A percentile compares a stretch with the other conserved stretches of the same genome.
Evolutionary conservation across 2,888 invertebrate species (phyloP).

Genomic region (Orthonychiurus folsomi): DNA sequence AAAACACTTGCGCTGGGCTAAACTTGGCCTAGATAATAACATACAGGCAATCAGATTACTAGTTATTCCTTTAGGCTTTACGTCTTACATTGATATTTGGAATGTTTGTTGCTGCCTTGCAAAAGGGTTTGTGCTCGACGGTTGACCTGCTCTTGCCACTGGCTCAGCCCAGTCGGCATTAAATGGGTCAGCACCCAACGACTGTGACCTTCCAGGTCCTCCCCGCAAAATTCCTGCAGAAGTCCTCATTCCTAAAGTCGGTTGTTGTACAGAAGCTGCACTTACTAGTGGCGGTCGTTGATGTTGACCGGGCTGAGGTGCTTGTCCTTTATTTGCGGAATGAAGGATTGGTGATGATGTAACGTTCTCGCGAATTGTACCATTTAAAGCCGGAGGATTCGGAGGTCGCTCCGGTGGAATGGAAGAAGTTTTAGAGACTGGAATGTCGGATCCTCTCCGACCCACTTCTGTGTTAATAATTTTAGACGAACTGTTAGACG

Average conservation of each 20-base stretch:
- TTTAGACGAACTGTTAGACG: neutral
- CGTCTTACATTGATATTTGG: conserved; percentile 39
- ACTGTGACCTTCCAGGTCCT: conserved; percentile 37
- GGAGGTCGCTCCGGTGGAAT: neutral
- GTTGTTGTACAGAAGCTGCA: conserved; percentile 23
- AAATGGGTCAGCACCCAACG: conserved; percentile 58
- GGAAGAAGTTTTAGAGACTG: neutral
- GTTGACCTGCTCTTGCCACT: conserved; percentile 46
- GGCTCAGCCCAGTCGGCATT: conserved; percentile 74
- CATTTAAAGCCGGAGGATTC: neutral
- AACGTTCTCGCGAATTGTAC: neutral
- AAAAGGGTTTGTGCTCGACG: conserved; percentile 38
- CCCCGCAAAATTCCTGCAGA: conserved; percentile 31
- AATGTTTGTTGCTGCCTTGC: conserved; percentile 39
- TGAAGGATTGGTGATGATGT: conserved; percentile 2
- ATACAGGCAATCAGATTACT: no score
- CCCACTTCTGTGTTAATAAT: neutral
- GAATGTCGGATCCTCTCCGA: neutral
- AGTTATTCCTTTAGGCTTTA: no score
- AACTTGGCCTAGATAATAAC: no score
- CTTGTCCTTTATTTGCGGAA: neutral
- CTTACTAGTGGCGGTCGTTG: conserved; percentile 24
- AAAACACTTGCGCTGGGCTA: no score
- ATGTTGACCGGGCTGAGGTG: neutral
- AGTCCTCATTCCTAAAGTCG: neutral